A percentile compares a stretch with the other conserved stretches of the same genome.
These are phyloP conservation scores for Cryptotermes secundus DNA, from an alignment of 1,140 invertebrate genomes.

Conservation along the genomic window DNA sequence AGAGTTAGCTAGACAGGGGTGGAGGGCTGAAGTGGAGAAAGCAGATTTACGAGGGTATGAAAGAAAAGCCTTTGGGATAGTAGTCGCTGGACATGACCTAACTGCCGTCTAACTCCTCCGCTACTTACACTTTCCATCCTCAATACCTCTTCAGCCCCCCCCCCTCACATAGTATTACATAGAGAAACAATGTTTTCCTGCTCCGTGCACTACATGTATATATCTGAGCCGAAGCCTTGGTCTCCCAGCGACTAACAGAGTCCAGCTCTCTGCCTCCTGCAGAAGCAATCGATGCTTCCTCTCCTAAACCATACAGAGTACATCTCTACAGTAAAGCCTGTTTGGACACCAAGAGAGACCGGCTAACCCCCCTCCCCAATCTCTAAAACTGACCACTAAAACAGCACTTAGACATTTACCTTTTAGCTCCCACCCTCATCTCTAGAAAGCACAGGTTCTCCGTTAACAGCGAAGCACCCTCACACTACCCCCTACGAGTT, in stretches of 20 bases:
- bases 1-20: neutral
- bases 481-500: neutral
- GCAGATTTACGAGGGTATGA: conserved; percentile 10
- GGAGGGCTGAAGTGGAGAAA: conserved; percentile 14
- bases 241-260: neutral
- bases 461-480: neutral
- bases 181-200: neutral
- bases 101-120: neutral
- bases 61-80: neutral
- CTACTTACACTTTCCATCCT: neutral
- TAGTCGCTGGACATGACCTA: conserved; percentile 4
- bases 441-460: neutral
- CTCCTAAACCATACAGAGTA: neutral
- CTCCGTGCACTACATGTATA: neutral
- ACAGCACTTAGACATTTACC: conserved; percentile 19
- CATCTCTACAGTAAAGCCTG: conserved; percentile 10
- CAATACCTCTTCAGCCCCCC: neutral
- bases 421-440: conserved; percentile 5
- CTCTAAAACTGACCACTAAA: conserved; percentile 14
- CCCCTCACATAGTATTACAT: conserved; percentile 7
- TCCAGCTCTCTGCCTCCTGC: neutral
- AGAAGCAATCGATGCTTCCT: conserved; percentile 2
- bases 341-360: conserved; percentile 5
- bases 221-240: neutral
- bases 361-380: neutral